Evolutionary conservation across 2,113 vertebrate species (phyloP), one percentile per base, ranked within the genome.

Genomic region (Trogon surrucura): DNA sequence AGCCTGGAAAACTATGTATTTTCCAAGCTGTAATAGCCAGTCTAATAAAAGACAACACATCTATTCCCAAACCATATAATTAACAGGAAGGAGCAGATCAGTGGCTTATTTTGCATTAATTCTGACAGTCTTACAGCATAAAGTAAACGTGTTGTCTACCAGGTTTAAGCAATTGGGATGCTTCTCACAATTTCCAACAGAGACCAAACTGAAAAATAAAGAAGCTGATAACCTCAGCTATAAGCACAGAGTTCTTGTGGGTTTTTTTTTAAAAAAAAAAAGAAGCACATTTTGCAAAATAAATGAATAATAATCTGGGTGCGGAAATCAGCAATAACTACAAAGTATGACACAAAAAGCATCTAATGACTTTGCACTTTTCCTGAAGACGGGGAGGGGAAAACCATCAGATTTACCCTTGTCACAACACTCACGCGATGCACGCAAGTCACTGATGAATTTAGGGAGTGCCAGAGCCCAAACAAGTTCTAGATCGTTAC

Each of bases 291-390:
- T 30, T 11, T 25, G 30, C 14, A 48, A 48, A 36, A 36, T 13
- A 20, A 41, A 64, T 36, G 36, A 36, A 36, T 36, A 36, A 36
- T 36, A 41, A 41, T 5, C 9, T 11, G 50, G 22, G 10, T 16
- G 50, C 4, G 10, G 10, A 73, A 93, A 41, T 2, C 12, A 62
- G 12, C 36, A n/a, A 20, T 2, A 61, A 4, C 26, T 30, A 25
- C 0, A 0, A 60, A 82, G 54, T 16, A 56, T 0, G n/a, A 58
- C 54, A 90, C 11, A 13, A 57, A 78, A 82, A 50, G 30, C 82
- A 92, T 9, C 85, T 95, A 69, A 95, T 97, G 95, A 95, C 85
- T 89, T 32, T 56, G 96, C 94, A 96, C 27, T 96, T 96, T 96
- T 96, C 47, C 79, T 21, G 16, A 74, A 64, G 80, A 65, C 2